phyloP scores from a whole-genome alignment of 2,113 vertebrate species.

The Peucedramus taeniatus region DNA sequence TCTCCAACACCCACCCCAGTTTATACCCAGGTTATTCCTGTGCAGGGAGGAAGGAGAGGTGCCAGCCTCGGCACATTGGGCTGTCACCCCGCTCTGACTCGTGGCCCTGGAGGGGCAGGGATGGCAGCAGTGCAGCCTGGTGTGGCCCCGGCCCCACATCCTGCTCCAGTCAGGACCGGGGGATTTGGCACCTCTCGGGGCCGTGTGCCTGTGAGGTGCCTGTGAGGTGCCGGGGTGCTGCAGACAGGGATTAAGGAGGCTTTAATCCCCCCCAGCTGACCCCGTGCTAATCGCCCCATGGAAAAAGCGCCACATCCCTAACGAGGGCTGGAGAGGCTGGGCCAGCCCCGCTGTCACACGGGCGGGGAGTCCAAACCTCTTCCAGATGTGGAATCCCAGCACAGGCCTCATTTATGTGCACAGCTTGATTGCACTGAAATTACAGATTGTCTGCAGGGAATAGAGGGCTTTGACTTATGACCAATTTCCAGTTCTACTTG shows the following conservation, averaged over 20 bases:
- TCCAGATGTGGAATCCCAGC: conserved; percentile 69
- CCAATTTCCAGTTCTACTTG: conserved; percentile 63
- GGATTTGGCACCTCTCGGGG: not conserved
- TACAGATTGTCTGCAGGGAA: conserved; percentile 63
- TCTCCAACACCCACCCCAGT: accelerated
- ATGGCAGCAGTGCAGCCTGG: not conserved
- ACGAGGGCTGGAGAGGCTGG: not conserved
- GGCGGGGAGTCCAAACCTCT: conserved; percentile 62
- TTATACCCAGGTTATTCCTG: not conserved
- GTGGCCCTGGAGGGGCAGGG: not conserved
- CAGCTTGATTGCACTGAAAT: conserved; percentile 65
- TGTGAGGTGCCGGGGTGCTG: not conserved
- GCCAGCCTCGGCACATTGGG: accelerated
- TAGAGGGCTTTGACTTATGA: conserved; percentile 58
- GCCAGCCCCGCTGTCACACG: conserved; percentile 50
- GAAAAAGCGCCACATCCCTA: conserved; percentile 25
- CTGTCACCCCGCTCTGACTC: not conserved
- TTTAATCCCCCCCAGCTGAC: conserved; percentile 1
- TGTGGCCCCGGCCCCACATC: accelerated
- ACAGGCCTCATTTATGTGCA: conserved; percentile 58
- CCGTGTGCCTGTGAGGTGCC: not conserved
- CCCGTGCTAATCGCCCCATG: conserved; percentile 28
- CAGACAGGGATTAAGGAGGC: not conserved
- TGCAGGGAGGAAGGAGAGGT: not conserved
- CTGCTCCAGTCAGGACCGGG: accelerated